A percentile compares a stretch with the other conserved stretches of the same genome.
Conservation (phyloP, 2,113 vertebrate species). For the Dasyornis broadbenti region DNA sequence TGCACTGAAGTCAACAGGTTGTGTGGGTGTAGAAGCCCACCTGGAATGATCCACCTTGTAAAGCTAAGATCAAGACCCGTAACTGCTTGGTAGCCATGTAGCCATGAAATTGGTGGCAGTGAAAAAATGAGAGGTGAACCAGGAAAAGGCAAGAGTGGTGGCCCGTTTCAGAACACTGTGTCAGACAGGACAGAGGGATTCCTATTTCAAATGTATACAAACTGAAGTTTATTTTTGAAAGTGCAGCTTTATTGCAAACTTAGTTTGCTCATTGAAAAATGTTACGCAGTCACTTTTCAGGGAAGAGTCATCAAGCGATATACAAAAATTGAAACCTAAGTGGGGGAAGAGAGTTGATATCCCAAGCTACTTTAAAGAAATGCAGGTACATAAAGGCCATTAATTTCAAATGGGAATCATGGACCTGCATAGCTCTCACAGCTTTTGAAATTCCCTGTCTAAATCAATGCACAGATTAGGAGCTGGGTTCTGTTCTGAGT, state of each 20-base stretch:
- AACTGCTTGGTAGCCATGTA: neutral
- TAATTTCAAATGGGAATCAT: neutral
- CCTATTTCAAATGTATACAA: slow-evolving; percentile 59
- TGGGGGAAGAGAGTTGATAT: neutral
- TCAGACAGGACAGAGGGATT: slow-evolving; percentile 61
- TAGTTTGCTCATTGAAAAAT: slow-evolving; percentile 58
- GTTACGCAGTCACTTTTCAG: slow-evolving; percentile 9
- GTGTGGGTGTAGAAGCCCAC: neutral
- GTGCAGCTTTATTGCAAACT: slow-evolving; percentile 71
- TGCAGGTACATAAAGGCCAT: neutral
- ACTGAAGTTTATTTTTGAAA: slow-evolving; percentile 57
- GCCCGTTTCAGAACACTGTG: slow-evolving; percentile 52
- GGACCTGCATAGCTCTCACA: neutral
- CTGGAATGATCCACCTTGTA: neutral
- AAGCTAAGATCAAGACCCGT: slow-evolving; percentile 35
- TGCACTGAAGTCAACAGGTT: neutral
- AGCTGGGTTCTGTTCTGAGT: neutral
- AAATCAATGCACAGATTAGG: neutral
- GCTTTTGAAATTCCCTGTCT: neutral
- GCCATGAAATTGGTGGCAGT: neutral
- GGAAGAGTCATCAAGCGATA: neutral
- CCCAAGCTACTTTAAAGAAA: neutral
- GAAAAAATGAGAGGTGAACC: slow-evolving; percentile 59
- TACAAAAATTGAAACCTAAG: neutral
- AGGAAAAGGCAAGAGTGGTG: slow-evolving; percentile 66